A percentile compares a stretch with the other conserved stretches of the same genome.
phyloP scores from a whole-genome alignment of 92 coral and sea anemone species.

The Heteractis magnifica region DNA sequence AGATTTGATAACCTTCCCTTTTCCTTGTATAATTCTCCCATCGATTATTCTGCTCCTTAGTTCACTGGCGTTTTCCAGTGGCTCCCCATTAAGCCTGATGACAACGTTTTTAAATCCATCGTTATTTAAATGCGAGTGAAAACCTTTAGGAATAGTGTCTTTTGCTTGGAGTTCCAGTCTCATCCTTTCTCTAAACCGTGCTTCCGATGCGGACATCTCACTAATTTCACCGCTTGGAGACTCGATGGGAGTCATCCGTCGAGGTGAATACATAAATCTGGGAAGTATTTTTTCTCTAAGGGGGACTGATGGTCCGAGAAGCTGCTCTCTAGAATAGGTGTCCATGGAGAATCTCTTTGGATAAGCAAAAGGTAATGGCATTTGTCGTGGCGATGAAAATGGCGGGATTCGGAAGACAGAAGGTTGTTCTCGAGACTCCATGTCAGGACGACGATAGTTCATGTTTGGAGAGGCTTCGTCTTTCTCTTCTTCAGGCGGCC shows the following conservation, averaged over 20 bases:
- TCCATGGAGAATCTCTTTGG: constrained; percentile 17
- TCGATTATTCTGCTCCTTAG: constrained; percentile 75
- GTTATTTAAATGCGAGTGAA: neutral
- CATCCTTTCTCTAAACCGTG: constrained; percentile 70
- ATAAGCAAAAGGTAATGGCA: constrained; percentile 9
- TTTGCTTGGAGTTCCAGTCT: constrained; percentile 60
- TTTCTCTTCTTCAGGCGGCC: constrained; percentile 36
- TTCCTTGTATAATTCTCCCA: constrained; percentile 78
- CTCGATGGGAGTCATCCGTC: constrained; percentile 5
- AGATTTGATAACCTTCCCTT: constrained; percentile 85
- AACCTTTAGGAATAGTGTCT: constrained; percentile 65
- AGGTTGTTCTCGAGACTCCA: constrained; percentile 20
- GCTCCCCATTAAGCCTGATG: constrained; percentile 85
- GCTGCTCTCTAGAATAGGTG: constrained; percentile 36
- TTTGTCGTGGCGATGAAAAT: neutral
- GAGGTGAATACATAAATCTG: constrained; percentile 1
- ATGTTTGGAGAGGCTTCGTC: constrained; percentile 26
- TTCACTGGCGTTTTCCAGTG: constrained; percentile 82
- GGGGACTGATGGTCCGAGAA: constrained; percentile 17
- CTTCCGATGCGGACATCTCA: constrained; percentile 69
- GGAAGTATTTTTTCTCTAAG: constrained; percentile 18
- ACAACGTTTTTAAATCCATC: constrained; percentile 65
- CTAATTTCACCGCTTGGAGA: constrained; percentile 49
- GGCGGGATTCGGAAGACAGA: constrained; percentile 31
- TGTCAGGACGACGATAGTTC: constrained; percentile 20